A percentile compares a stretch with the other conserved stretches of the same genome.
Evolutionary conservation across 2,113 vertebrate genomes (phyloP).

Genomic region (Aldabrachelys gigantea): DNA sequence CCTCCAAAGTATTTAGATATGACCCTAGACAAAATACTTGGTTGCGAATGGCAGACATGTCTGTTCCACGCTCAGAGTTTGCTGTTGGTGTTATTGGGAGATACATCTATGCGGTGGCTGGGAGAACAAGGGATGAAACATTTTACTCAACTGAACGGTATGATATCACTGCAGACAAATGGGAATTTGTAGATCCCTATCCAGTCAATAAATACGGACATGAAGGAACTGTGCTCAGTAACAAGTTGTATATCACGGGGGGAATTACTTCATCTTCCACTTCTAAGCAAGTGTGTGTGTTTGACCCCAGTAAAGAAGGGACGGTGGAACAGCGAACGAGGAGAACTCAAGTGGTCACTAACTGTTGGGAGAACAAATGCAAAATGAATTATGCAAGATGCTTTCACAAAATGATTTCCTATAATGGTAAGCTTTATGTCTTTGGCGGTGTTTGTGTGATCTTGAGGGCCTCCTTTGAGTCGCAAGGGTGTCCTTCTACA

Average conservation of each 20-base stretch:
- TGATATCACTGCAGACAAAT: constrained; percentile 95
- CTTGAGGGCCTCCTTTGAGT: constrained; percentile 97
- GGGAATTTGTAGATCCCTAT: constrained; percentile 98
- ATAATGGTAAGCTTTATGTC: constrained; percentile 98
- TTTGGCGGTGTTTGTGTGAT: constrained; percentile 98
- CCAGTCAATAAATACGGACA: constrained; percentile 99
- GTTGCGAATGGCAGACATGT: constrained; percentile 99
- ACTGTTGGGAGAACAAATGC: constrained; percentile 99
- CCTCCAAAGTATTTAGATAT: constrained; percentile 98
- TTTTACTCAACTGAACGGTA: constrained; percentile 98
- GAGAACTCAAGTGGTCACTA: constrained; percentile 88
- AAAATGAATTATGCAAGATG: constrained; percentile 99
- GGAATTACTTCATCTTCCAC: constrained; percentile 99
- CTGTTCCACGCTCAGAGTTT: constrained; percentile 96
- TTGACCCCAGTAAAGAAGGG: constrained; percentile 95
- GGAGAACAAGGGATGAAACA: constrained; percentile 96
- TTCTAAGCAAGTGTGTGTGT: constrained; percentile 98
- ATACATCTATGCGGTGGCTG: constrained; percentile 96
- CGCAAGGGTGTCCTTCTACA: constrained; percentile 98
- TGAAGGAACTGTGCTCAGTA: constrained; percentile 95
- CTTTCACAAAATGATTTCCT: constrained; percentile 99
- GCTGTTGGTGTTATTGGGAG: constrained; percentile 97
- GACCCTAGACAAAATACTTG: constrained; percentile 97
- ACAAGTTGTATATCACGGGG: constrained; percentile 96
- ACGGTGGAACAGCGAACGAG: constrained; percentile 89